Conservation (phyloP, 1,140 invertebrate genomes). For the Teleogryllus occipitalis region DNA sequence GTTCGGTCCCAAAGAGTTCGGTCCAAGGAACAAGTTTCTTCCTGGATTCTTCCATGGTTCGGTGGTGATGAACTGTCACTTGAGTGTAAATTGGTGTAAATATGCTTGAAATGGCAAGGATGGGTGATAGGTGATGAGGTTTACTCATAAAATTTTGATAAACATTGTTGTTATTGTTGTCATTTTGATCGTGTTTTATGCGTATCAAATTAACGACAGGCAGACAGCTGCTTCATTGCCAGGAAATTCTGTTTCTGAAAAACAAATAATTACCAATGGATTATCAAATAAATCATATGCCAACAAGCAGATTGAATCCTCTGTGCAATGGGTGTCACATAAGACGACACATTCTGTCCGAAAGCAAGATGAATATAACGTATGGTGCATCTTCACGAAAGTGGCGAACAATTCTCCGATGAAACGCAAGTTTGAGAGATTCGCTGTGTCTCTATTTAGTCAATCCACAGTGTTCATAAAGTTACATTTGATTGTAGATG, state of each 20-base stretch:
- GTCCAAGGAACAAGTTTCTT: too few relatives aligned
- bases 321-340: constrained; percentile 26
- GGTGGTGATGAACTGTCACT: too few relatives aligned
- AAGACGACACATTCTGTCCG: constrained; percentile 30
- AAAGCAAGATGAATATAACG: constrained; percentile 3
- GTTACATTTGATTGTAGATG: constrained; percentile 13
- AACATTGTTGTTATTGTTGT: neutral
- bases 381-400: constrained; percentile 11
- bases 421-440: constrained; percentile 14
- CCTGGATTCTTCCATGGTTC: too few relatives aligned
- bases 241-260: neutral
- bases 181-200: constrained; percentile 30
- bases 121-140: neutral
- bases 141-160: constrained; percentile 16
- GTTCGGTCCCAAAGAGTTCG: too few relatives aligned
- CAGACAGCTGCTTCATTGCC: constrained; percentile 41
- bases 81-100: too few relatives aligned
- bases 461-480: constrained; percentile 7
- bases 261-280: neutral
- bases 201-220: constrained; percentile 46
- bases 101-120: neutral
- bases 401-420: constrained; percentile 8
- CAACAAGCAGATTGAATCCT: neutral
- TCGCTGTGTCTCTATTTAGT: neutral
- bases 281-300: neutral